Evolutionary conservation across 2,888 invertebrate species (phyloP).

Genomic region (Tuberolachnus salignus): DNA sequence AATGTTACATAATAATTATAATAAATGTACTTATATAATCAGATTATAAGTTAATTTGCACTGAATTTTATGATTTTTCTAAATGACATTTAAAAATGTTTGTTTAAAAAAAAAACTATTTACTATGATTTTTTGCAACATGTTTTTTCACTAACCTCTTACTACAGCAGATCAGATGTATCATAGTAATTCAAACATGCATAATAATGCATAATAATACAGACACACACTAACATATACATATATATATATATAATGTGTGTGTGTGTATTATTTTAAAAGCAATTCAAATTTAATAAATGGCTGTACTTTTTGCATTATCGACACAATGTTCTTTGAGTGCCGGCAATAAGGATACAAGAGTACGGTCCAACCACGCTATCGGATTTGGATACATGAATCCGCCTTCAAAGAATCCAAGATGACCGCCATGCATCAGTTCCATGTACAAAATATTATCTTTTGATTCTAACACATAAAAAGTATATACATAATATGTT

Average conservation of each 20-base stretch:
- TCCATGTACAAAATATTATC: slow-evolving; percentile 73
- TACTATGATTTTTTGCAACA: neutral
- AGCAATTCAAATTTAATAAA: neutral
- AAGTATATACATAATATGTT: slow-evolving; percentile 33
- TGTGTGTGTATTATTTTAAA: no score
- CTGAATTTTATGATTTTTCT: neutral
- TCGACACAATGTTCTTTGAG: slow-evolving; percentile 64
- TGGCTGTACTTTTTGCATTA: slow-evolving; percentile 16
- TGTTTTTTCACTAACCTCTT: neutral
- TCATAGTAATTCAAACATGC: slow-evolving; percentile 1
- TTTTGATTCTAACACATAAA: slow-evolving; percentile 51
- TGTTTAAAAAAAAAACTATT: slow-evolving; percentile 3
- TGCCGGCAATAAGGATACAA: slow-evolving; percentile 81
- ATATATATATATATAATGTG: neutral
- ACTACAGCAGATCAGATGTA: slow-evolving; percentile 8
- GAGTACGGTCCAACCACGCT: slow-evolving; percentile 89
- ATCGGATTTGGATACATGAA: slow-evolving; percentile 84
- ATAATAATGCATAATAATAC: neutral
- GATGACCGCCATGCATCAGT: slow-evolving; percentile 89
- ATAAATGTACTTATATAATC: slow-evolving; percentile 2
- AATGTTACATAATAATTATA: slow-evolving; percentile 10
- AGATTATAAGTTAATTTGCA: neutral
- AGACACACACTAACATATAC: neutral
- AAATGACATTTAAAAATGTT: neutral
- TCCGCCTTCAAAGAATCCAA: slow-evolving; percentile 94